Evolutionary conservation across 2,888 invertebrate species (phyloP), one percentile per base, ranked within the genome.

Genomic region (Leptinotarsa juncta): DNA sequence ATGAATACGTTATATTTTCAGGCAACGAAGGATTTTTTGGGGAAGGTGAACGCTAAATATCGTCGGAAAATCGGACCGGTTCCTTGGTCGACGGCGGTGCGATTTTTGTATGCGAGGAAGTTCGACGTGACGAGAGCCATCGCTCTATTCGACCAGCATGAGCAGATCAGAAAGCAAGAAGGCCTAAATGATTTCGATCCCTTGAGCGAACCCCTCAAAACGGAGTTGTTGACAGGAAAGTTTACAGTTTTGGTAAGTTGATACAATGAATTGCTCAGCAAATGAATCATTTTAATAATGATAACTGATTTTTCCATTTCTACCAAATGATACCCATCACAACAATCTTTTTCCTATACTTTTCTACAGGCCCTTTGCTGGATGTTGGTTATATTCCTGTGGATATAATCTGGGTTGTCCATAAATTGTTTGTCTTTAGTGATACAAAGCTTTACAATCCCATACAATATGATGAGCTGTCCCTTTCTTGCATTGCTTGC

Each of bases 61-160:
- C 90, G 90, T 49, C 86, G 89, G 79, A 88, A 89, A 82, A 86
- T 88, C 62, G 89, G 89, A 20, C 91, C 92, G 50, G 91, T 96
- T 69, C 92, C 94, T 79, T 95, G 96, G 90, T 93, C 94, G 77
- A 95, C 96, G n/a, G 98, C 97, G 66, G 93, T 97, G 79, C 96
- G 96, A 89, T 97, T 97, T 89, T 89, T 97, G 84, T 92, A 95
- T 84, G 98, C 98, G 80, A 92, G 98, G 81, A 98, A 98, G 90
- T 98, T 98, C 88, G 97, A 98, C 88, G 94, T 97, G 71, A 90
- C 92, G 65, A 92, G 98, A 82, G 97, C 98, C 74, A 91, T 97
- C 71, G 93, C 95, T 18, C 90, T 98, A n/a, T 98, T 96, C 89
- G 93, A 96, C 83, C 96, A 97, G 85, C 97, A 98, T 89, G 96